Evolutionary conservation across 2,797 vertebrate genomes (phyloP).

Genomic region (Poeciliopsis paucimaculata): DNA sequence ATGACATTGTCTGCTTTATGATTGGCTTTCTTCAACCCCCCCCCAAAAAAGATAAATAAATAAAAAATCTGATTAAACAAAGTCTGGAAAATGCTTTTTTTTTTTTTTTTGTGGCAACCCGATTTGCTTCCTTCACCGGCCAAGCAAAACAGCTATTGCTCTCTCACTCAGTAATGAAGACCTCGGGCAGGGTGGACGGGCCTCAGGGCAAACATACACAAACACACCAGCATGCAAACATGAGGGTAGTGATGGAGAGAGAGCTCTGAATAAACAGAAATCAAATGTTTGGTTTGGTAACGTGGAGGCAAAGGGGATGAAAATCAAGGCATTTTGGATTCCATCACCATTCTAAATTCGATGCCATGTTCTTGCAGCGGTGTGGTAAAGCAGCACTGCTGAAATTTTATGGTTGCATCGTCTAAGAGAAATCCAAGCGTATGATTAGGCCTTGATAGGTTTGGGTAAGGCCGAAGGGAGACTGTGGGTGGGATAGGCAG

Average conservation of each 20-base stretch:
- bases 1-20: slow-evolving; percentile 46
- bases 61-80: slow-evolving; percentile 75
- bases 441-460: slow-evolving; percentile 70
- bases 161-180: slow-evolving; percentile 73
- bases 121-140: slow-evolving; percentile 65
- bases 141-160: slow-evolving; percentile 78
- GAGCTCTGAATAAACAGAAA: slow-evolving; percentile 68
- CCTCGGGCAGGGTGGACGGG: slow-evolving; percentile 55
- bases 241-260: slow-evolving; percentile 50
- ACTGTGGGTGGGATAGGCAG: slow-evolving; percentile 67
- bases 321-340: slow-evolving; percentile 62
- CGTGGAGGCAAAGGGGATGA: slow-evolving; percentile 37
- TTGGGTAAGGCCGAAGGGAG: slow-evolving; percentile 61
- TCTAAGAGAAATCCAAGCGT: slow-evolving; percentile 73
- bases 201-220: slow-evolving; percentile 54
- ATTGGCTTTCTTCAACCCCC: slow-evolving; percentile 56
- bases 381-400: slow-evolving; percentile 55
- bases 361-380: slow-evolving; percentile 61
- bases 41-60: slow-evolving; percentile 35
- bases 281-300: slow-evolving; percentile 49
- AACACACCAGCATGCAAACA: slow-evolving; percentile 31
- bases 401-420: slow-evolving; percentile 55
- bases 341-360: slow-evolving; percentile 63
- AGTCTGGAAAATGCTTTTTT: slow-evolving; percentile 66
- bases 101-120: slow-evolving; percentile 59